Evolutionary conservation across 2,797 vertebrate species (phyloP), one percentile per base, ranked within the genome.

Genomic region (Liasis olivaceus): DNA sequence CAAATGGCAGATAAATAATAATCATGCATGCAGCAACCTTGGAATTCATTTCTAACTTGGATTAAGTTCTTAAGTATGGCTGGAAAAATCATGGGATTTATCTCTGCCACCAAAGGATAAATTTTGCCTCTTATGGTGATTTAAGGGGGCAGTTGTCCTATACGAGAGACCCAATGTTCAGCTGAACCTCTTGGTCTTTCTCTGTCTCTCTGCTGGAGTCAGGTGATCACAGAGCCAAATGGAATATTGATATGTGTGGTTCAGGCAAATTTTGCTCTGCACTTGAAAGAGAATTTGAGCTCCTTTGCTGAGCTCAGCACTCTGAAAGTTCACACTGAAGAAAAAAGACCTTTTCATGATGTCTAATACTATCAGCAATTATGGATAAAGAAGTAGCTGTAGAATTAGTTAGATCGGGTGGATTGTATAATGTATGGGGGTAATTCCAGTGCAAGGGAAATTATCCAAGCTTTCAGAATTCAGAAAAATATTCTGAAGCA

Each of bases 1-100:
- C 69, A 91, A 86, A 89, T 85, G 91, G 88, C 42, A 95, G 92
- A 91, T 59, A 92, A 89, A 72, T 63, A 94, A 91, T 24, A 42
- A 47, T 72, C 72, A 20, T 64, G 60, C n/a, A 89, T 88, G 85
- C 47, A 56, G 90, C 26, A 14, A 22, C 69, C 81, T 94, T 85
- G 47, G 69, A 12, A 6, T 92, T 91, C 84, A 22, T 95, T 89
- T 93, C 63, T 15, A 0, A 0, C 92, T 85, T 31, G 15, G 54
- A n/a, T 24, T n/a, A 2, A 77, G 89, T n/a, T 69, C 62, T 12
- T 13, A 84, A 89, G 85, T 60, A 88, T 62, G 36, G 20, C 20
- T 0, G 3, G 85, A 85, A 17, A 93, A 92, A 36, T 8, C 4
- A 47, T 51, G 17, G 58, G 2, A 11, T 87, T 66, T 59, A 56